Conservation (phyloP, 2,888 invertebrate genomes). For the Encarsia formosa region DNA sequence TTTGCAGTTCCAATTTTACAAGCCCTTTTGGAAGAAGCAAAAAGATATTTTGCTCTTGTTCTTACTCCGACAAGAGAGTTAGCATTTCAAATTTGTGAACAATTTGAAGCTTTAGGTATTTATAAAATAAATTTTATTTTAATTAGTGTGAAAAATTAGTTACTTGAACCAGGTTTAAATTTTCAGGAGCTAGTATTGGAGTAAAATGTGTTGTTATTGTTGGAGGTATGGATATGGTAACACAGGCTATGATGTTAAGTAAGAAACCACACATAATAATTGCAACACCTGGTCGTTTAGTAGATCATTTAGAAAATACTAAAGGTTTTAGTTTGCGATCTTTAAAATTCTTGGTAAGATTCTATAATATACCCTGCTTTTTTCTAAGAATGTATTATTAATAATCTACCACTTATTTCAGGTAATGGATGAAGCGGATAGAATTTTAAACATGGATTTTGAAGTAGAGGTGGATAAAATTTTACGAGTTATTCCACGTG, state of each 20-base stretch:
- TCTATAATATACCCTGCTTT: too few relatives aligned
- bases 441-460: conserved; percentile 98
- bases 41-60: conserved; percentile 88
- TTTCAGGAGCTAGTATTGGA: conserved; percentile 77
- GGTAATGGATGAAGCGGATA: conserved; percentile 99
- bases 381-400: conserved; percentile 6
- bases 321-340: conserved; percentile 92
- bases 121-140: conserved; percentile 13
- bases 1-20: conserved; percentile 96
- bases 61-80: conserved; percentile 96
- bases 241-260: conserved; percentile 83
- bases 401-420: conserved; percentile 41
- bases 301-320: conserved; percentile 96
- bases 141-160: neutral
- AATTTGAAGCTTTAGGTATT: conserved; percentile 91
- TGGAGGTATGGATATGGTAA: conserved; percentile 98
- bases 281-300: conserved; percentile 91
- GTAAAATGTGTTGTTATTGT: conserved; percentile 95
- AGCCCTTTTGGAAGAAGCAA: conserved; percentile 82
- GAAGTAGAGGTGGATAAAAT: conserved; percentile 97
- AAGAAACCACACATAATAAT: conserved; percentile 97
- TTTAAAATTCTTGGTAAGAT: conserved; percentile 74
- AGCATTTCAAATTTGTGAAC: conserved; percentile 97
- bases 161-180: neutral
- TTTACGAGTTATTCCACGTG: conserved; percentile 83